These are phyloP conservation scores for Stenolophus ochropezus DNA, from an alignment of 2,888 invertebrate species.

Conservation along the genomic window DNA sequence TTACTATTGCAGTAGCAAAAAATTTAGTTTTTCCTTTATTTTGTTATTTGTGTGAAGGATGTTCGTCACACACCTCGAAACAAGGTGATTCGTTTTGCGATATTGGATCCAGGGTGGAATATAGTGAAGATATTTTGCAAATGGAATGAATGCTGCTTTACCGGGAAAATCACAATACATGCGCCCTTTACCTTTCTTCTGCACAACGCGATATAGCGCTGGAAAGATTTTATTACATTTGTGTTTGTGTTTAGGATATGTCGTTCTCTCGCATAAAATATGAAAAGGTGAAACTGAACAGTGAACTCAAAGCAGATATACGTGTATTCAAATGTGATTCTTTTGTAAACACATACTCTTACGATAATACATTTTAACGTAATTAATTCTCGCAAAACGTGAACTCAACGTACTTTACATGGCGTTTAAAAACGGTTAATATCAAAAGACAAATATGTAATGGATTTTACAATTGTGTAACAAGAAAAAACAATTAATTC, in stretches of 20 bases:
- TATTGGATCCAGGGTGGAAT: slow-evolving; percentile 51
- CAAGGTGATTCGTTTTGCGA: slow-evolving; percentile 51
- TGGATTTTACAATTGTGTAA: too few relatives aligned
- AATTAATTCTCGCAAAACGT: too few relatives aligned
- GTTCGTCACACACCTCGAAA: too few relatives aligned
- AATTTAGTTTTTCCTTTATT: too few relatives aligned
- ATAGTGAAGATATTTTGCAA: slow-evolving; percentile 51
- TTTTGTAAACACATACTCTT: background rate
- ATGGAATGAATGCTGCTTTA: slow-evolving; percentile 48
- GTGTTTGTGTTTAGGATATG: slow-evolving; percentile 38
- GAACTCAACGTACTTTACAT: too few relatives aligned
- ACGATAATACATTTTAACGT: background rate
- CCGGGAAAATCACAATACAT: background rate
- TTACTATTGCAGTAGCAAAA: too few relatives aligned
- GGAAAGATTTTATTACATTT: slow-evolving; percentile 46
- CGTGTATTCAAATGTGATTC: background rate
- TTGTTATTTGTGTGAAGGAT: too few relatives aligned
- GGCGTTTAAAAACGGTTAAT: too few relatives aligned
- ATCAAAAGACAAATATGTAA: too few relatives aligned
- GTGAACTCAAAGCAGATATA: background rate
- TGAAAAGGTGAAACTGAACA: slow-evolving; percentile 33
- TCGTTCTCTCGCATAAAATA: slow-evolving; percentile 24
- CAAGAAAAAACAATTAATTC: too few relatives aligned
- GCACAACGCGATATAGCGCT: background rate
- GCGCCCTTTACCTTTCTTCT: slow-evolving; percentile 16